phyloP scores from a whole-genome alignment of 2,113 vertebrate genomes.

The Notechis scutatus region DNA sequence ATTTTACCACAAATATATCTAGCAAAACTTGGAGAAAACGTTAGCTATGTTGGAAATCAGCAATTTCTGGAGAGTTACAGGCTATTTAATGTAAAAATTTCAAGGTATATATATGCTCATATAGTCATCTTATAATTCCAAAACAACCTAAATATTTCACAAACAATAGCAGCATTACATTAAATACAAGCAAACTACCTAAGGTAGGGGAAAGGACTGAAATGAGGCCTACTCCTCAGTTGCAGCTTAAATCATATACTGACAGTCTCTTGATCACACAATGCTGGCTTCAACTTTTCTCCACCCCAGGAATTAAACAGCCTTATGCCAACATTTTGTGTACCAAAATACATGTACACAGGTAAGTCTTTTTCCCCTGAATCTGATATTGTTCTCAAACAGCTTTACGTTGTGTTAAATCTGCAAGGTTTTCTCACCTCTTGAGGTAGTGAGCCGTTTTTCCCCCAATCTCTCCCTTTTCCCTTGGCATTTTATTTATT shows the following conservation, averaged over 20 bases:
- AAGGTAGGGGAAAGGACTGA: not conserved
- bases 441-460: not conserved
- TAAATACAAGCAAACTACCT: not conserved
- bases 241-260: not conserved
- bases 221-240: not conserved
- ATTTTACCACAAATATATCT: not conserved
- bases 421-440: not conserved
- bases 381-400: not conserved
- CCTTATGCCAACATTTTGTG: not conserved
- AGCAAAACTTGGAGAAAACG: not conserved
- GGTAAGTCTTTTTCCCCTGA: not conserved
- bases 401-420: not conserved
- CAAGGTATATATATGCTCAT: not conserved
- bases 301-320: not conserved
- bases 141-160: not conserved
- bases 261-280: not conserved
- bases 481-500: not conserved
- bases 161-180: not conserved
- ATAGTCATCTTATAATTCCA: not conserved
- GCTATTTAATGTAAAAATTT: not conserved
- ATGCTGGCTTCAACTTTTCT: not conserved
- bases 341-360: not conserved
- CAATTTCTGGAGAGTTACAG: not conserved
- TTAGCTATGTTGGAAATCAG: not conserved
- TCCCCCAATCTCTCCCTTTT: not conserved